Evolutionary conservation across 2,797 vertebrate genomes (phyloP).

Genomic region (Parauchenoglanis ngamensis): DNA sequence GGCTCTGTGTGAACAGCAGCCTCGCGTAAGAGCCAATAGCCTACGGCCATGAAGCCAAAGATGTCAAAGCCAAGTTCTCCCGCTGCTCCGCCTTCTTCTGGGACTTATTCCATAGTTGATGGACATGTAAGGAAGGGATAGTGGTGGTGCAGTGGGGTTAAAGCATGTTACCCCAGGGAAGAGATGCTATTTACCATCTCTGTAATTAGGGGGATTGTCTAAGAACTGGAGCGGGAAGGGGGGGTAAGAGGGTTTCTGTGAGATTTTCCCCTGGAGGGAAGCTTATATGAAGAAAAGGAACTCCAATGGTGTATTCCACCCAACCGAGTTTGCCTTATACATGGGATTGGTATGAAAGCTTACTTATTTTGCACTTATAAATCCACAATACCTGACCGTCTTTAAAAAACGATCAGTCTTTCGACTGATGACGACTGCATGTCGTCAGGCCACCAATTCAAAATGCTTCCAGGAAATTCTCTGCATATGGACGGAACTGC

Average conservation of each 20-base stretch:
- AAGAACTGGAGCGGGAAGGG: conserved; percentile 43
- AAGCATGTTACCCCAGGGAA: conserved; percentile 61
- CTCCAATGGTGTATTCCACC: not conserved
- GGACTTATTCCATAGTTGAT: conserved; percentile 65
- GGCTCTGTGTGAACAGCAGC: conserved; percentile 37
- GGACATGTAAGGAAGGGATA: conserved; percentile 62
- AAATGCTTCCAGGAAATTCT: not conserved
- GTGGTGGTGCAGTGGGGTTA: conserved; percentile 33
- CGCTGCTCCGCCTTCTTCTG: conserved; percentile 58
- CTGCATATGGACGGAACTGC: not conserved
- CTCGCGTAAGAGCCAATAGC: conserved; percentile 52
- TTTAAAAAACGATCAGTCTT: not conserved
- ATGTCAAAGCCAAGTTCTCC: conserved; percentile 54
- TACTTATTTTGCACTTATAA: not conserved
- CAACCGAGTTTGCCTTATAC: not conserved
- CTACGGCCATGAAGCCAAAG: conserved; percentile 51
- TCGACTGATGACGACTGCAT: not conserved
- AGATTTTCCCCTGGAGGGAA: conserved; percentile 1
- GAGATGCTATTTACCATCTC: conserved; percentile 51
- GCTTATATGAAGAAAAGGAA: conserved; percentile 27
- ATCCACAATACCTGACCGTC: not conserved
- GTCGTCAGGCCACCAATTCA: not conserved
- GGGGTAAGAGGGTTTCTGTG: conserved; percentile 9
- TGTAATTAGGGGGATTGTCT: conserved; percentile 51
- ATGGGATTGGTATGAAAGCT: not conserved